Conservation (phyloP, 2,797 vertebrate genomes). For the Mionectes olivaceus region DNA sequence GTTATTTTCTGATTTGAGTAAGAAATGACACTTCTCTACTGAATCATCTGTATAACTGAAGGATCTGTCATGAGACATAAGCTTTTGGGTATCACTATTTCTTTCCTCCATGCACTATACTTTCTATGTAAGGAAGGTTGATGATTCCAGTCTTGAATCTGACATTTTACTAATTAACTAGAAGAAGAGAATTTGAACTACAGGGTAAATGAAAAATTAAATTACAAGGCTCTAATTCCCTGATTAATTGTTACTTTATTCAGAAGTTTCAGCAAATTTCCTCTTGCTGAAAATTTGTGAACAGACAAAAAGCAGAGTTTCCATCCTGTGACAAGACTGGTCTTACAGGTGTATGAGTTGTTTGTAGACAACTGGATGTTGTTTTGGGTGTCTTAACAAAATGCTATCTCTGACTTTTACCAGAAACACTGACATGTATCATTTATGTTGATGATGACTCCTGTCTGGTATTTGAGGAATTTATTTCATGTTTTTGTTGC, state of each 20-base stretch:
- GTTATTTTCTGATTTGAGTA: not conserved
- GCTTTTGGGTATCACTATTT: not conserved
- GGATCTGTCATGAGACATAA: not conserved
- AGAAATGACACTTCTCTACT: not conserved
- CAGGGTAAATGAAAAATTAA: conserved; percentile 16
- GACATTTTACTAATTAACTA: conserved; percentile 8
- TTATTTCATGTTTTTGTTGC: not conserved
- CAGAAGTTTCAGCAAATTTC: not conserved
- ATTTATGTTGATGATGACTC: not conserved
- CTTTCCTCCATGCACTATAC: not conserved
- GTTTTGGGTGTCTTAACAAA: not conserved
- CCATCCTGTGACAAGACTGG: not conserved
- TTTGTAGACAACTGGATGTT: not conserved
- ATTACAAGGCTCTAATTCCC: not conserved
- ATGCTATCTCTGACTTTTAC: not conserved
- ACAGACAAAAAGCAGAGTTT: not conserved
- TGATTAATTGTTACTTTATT: not conserved
- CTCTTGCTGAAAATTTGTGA: not conserved
- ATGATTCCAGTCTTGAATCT: not conserved
- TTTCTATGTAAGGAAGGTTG: not conserved
- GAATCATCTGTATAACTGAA: not conserved
- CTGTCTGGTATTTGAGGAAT: not conserved
- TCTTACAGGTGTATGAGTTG: not conserved
- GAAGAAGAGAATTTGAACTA: conserved; percentile 7
- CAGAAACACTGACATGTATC: not conserved